Conservation (phyloP, 2,888 invertebrate genomes). For the Sarcophaga rosellei region DNA sequence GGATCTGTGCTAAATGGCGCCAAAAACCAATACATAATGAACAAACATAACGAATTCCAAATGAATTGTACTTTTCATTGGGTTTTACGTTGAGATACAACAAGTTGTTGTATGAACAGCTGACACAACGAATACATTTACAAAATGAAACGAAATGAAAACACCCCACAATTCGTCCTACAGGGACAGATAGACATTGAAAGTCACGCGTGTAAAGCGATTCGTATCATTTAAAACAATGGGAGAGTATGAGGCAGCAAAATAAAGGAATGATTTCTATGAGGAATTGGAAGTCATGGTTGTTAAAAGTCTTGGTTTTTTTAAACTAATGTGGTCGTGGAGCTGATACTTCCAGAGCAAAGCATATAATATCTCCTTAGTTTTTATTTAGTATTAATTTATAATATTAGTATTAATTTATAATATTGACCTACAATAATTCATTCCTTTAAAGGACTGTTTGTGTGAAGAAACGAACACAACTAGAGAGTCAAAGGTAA, state of each 20-base stretch:
- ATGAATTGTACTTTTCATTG: background rate
- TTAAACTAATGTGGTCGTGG: too few relatives aligned
- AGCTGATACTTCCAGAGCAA: too few relatives aligned
- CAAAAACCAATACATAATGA: slow-evolving; percentile 23
- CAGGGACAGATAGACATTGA: background rate
- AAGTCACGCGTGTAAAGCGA: slow-evolving; percentile 14
- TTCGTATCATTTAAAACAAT: too few relatives aligned
- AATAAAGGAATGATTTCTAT: background rate
- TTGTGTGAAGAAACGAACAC: background rate
- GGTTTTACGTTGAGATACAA: slow-evolving; percentile 3
- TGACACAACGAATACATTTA: slow-evolving; percentile 9
- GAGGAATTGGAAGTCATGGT: too few relatives aligned
- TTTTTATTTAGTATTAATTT: too few relatives aligned
- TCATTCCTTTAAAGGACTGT: slow-evolving; percentile 13
- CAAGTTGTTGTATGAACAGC: slow-evolving; percentile 56
- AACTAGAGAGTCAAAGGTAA: slow-evolving; percentile 11
- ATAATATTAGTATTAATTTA: too few relatives aligned
- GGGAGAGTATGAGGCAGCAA: background rate
- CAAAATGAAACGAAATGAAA: background rate
- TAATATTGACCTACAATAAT: background rate
- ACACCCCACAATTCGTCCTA: background rate
- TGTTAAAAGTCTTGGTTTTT: too few relatives aligned
- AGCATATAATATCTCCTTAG: too few relatives aligned
- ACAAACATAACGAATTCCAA: background rate
- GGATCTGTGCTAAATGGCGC: slow-evolving; percentile 58